These are phyloP conservation scores for Nomada hirtipes DNA, from an alignment of 2,888 invertebrate genomes.

Conservation along the genomic window DNA sequence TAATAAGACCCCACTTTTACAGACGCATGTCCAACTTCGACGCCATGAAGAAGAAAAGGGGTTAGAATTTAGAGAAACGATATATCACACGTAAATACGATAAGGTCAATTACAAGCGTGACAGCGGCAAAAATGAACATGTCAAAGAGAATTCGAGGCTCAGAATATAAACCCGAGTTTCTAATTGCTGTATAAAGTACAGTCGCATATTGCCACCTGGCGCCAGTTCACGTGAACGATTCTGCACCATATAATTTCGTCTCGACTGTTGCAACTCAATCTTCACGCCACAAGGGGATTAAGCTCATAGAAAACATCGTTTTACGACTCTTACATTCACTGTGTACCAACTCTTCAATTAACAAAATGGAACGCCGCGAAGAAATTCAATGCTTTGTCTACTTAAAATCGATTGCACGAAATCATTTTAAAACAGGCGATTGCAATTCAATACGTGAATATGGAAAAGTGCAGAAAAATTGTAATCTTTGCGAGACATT, in stretches of 20 bases:
- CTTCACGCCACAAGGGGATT: slow-evolving; percentile 7
- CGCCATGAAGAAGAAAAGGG: not conserved
- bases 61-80: not conserved
- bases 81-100: not conserved
- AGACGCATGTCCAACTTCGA: not conserved
- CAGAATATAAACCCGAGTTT: slow-evolving; percentile 14
- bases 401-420: not conserved
- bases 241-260: slow-evolving; percentile 55
- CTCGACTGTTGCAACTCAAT: slow-evolving; percentile 70
- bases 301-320: slow-evolving; percentile 11
- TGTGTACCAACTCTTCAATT: slow-evolving; percentile 9
- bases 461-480: not conserved
- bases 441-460: no score
- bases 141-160: slow-evolving; percentile 5
- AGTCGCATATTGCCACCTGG: slow-evolving; percentile 54
- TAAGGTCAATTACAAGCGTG: not conserved
- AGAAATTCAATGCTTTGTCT: not conserved
- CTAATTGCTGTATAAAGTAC: slow-evolving; percentile 31
- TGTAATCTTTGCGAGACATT: not conserved
- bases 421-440: no score
- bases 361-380: not conserved
- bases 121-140: not conserved
- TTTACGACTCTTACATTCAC: slow-evolving; percentile 34
- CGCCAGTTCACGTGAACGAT: slow-evolving; percentile 32
- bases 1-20: slow-evolving; percentile 9